These are phyloP conservation scores for Drosophila yooni DNA, from an alignment of 2,888 invertebrate species.

Conservation along the genomic window DNA sequence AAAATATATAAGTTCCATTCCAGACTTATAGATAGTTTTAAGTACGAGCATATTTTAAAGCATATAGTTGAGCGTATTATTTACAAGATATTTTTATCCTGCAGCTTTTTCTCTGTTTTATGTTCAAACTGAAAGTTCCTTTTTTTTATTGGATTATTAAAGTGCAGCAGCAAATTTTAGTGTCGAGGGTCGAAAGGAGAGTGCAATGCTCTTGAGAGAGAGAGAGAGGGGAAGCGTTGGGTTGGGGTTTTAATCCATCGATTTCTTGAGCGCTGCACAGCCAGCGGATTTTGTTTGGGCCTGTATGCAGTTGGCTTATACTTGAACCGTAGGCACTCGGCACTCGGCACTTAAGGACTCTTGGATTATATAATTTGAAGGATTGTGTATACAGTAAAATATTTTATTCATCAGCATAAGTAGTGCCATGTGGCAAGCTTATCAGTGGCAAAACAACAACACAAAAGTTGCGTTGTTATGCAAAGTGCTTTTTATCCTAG, in stretches of 20 bases:
- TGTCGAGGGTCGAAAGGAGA: not conserved
- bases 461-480: not conserved
- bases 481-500: not conserved
- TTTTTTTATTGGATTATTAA: constrained; percentile 8
- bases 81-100: not conserved
- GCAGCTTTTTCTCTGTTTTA: not conserved
- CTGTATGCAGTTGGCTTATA: constrained; percentile 26
- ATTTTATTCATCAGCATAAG: constrained; percentile 2
- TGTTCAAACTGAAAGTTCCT: not conserved
- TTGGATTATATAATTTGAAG: constrained; percentile 60
- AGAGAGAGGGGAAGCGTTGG: not conserved
- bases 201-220: constrained; percentile 23
- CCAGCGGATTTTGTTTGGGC: constrained; percentile 29
- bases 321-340: constrained; percentile 18
- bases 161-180: not conserved
- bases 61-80: constrained; percentile 1
- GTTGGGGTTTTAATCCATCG: constrained; percentile 49
- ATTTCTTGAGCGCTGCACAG: constrained; percentile 49
- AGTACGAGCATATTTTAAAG: not conserved
- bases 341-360: constrained; percentile 41
- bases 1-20: not conserved
- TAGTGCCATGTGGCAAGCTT: constrained; percentile 23
- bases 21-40: not conserved
- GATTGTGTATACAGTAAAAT: constrained; percentile 11
- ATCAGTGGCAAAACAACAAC: not conserved